Evolutionary conservation across 2,797 vertebrate species (phyloP).

Genomic region (Semotilus atromaculatus): DNA sequence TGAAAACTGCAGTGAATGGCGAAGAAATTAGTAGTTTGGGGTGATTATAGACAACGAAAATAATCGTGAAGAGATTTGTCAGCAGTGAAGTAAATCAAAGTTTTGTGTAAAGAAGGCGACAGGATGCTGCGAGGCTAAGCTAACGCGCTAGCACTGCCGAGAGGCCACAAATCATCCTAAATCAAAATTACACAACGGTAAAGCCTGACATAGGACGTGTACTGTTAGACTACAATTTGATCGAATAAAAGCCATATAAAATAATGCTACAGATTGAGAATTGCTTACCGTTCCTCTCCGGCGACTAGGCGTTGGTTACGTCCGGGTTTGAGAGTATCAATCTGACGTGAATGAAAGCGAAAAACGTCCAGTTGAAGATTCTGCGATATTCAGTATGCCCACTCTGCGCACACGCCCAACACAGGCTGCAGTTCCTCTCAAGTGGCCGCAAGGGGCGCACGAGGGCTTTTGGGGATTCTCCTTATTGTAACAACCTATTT

Average conservation of each 20-base stretch:
- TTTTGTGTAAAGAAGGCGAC: conserved; percentile 39
- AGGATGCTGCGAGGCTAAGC: conserved; percentile 51
- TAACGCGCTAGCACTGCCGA: conserved; percentile 37
- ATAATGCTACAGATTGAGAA: neutral
- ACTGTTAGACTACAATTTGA: neutral
- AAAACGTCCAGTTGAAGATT: conserved; percentile 23
- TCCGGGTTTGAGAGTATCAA: conserved; percentile 79
- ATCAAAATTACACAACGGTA: conserved; percentile 2
- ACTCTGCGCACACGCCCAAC: conserved; percentile 3
- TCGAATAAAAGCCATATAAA: neutral
- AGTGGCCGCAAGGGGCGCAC: neutral
- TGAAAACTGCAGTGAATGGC: neutral
- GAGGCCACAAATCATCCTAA: neutral
- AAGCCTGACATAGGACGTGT: neutral
- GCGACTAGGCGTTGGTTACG: conserved; percentile 86
- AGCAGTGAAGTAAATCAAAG: conserved; percentile 36
- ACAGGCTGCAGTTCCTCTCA: neutral
- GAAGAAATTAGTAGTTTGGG: neutral
- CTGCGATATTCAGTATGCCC: neutral
- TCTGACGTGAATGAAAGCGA: conserved; percentile 52
- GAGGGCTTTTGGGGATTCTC: neutral
- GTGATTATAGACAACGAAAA: neutral
- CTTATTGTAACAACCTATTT: neutral
- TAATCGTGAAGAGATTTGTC: neutral
- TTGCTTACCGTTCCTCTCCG: conserved; percentile 78